Percentiles rank a stretch among this genome's conserved stretches.
These are phyloP conservation scores for Carassius carassius DNA, from an alignment of 2,113 vertebrate genomes.

Conservation along the genomic window DNA sequence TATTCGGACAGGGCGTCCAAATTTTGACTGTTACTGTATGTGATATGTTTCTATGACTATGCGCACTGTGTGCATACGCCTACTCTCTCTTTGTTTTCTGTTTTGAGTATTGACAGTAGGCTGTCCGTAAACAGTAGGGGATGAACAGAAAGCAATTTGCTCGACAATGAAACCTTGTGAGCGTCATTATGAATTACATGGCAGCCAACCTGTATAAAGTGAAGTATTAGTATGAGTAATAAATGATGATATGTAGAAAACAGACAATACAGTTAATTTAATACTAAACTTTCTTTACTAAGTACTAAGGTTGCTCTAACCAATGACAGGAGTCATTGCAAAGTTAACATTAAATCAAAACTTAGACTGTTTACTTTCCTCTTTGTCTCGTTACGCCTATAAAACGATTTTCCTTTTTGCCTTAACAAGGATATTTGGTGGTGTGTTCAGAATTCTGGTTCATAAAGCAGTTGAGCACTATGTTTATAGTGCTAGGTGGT, in stretches of 20 bases:
- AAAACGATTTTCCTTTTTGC: not conserved
- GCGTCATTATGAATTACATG: not conserved
- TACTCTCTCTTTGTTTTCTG: not conserved
- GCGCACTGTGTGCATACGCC: not conserved
- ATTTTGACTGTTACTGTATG: not conserved
- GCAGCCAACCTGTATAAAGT: not conserved
- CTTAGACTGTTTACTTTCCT: not conserved
- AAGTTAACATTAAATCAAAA: not conserved
- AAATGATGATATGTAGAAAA: not conserved
- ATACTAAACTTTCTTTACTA: not conserved
- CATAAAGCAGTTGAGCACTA: not conserved
- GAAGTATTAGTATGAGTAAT: not conserved
- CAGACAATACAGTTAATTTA: not conserved
- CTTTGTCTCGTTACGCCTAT: not conserved
- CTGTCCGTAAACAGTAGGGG: slow-evolving; percentile 16
- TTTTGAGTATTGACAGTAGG: slow-evolving; percentile 29
- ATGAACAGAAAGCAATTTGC: slow-evolving; percentile 12
- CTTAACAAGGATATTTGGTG: not conserved
- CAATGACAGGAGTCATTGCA: not conserved
- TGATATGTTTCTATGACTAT: slow-evolving; percentile 1
- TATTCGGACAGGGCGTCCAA: not conserved
- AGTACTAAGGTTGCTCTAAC: not conserved
- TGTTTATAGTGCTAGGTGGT: not conserved
- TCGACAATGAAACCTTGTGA: not conserved
- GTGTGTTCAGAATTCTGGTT: not conserved